Evolutionary conservation across 1,140 invertebrate species (phyloP).

Genomic region (Chironomus striatipennis): DNA sequence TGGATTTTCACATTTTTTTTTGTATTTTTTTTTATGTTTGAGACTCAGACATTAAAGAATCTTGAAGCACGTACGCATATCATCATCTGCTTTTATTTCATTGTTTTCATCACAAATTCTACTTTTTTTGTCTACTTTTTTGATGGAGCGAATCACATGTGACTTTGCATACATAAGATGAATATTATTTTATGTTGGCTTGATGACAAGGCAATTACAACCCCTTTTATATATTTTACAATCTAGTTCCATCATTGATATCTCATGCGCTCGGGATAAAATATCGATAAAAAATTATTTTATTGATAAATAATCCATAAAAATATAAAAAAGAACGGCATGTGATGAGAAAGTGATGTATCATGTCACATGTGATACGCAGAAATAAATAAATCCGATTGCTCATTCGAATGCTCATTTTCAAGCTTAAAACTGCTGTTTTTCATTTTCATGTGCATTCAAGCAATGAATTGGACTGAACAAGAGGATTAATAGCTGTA

Average conservation of each 20-base stretch:
- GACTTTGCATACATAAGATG: not conserved
- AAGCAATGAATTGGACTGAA: not conserved
- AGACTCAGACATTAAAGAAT: slow-evolving; percentile 1
- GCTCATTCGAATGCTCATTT: too few species aligned
- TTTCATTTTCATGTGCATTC: not conserved
- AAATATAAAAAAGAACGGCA: not conserved
- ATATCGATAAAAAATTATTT: slow-evolving; percentile 3
- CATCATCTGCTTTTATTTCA: slow-evolving; percentile 1
- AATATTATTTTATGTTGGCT: not conserved
- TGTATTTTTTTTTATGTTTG: too few species aligned
- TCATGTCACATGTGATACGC: not conserved
- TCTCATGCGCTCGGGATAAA: not conserved
- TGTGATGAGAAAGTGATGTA: not conserved
- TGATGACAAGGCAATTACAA: slow-evolving; percentile 1
- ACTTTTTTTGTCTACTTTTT: not conserved
- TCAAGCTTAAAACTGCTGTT: too few species aligned
- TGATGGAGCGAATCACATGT: not conserved
- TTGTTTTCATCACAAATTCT: not conserved
- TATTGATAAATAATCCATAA: slow-evolving; percentile 7
- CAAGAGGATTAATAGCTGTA: too few species aligned
- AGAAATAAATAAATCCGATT: too few species aligned
- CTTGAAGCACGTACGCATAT: not conserved
- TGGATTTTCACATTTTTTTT: too few species aligned
- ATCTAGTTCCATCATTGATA: not conserved
- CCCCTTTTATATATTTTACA: not conserved